phyloP scores from a whole-genome alignment of 1,140 invertebrate species.

The Xylocopa sonorina region DNA sequence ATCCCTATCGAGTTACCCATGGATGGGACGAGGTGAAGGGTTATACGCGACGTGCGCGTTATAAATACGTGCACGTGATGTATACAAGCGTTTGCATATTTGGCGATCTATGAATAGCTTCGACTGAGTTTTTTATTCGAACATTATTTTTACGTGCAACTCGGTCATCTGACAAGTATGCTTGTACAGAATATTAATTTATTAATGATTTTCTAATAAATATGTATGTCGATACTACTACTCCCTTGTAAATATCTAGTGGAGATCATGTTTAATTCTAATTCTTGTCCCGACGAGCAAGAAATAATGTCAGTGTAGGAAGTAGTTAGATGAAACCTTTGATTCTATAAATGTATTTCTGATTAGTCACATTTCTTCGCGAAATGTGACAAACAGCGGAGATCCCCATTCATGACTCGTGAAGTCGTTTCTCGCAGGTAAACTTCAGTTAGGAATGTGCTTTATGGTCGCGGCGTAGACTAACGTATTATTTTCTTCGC shows the following conservation, averaged over 20 bases:
- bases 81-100: not conserved
- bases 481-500: slow-evolving; percentile 41
- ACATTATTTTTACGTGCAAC: not conserved
- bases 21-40: slow-evolving; percentile 42
- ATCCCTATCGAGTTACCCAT: slow-evolving; percentile 13
- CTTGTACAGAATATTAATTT: not conserved
- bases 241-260: not conserved
- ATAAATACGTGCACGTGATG: slow-evolving; percentile 38
- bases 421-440: slow-evolving; percentile 11
- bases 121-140: not conserved
- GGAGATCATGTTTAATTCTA: not conserved
- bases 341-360: not conserved
- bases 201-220: not conserved
- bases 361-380: not conserved
- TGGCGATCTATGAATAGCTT: slow-evolving; percentile 43
- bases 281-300: not conserved
- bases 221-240: not conserved
- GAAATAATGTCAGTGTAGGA: not conserved
- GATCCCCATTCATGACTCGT: slow-evolving; percentile 29
- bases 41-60: slow-evolving; percentile 26
- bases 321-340: not conserved
- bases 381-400: slow-evolving; percentile 18
- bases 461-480: slow-evolving; percentile 9
- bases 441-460: slow-evolving; percentile 14
- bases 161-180: not conserved